Evolutionary conservation across 2,113 vertebrate genomes (phyloP).

Genomic region (Smithornis capensis): DNA sequence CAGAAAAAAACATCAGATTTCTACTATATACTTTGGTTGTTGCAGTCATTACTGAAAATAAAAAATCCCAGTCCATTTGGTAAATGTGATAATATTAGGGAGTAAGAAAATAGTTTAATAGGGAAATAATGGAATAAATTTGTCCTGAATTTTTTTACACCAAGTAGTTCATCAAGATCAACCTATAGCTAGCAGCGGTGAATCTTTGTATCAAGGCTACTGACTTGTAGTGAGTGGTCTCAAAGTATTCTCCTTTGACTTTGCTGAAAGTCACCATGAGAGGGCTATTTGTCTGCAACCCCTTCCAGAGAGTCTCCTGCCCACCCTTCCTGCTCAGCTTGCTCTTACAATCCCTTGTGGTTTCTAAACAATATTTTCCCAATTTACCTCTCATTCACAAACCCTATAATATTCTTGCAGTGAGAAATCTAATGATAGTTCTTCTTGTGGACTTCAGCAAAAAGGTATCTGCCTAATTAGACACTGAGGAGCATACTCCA

Average conservation of each 20-base stretch:
- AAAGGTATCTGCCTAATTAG: neutral
- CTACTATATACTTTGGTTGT: neutral
- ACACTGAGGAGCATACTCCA: neutral
- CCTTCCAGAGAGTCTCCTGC: neutral
- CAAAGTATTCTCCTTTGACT: neutral
- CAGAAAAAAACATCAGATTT: neutral
- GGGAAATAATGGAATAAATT: neutral
- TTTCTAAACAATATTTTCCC: neutral
- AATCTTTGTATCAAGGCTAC: neutral
- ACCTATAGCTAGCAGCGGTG: neutral
- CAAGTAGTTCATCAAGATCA: neutral
- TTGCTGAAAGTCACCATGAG: neutral
- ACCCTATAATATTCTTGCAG: neutral
- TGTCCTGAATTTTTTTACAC: neutral
- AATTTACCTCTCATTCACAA: neutral
- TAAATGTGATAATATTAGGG: neutral
- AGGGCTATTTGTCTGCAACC: neutral
- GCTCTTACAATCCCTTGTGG: neutral
- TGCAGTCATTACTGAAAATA: neutral
- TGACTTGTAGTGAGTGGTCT: neutral
- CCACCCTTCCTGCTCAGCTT: neutral
- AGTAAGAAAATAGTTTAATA: neutral
- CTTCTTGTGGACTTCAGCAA: neutral
- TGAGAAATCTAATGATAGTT: neutral
- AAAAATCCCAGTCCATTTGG: neutral